Evolutionary conservation across 2,113 vertebrate genomes (phyloP), one percentile per base, ranked within the genome.

Genomic region (Microtus pennsylvanicus): DNA sequence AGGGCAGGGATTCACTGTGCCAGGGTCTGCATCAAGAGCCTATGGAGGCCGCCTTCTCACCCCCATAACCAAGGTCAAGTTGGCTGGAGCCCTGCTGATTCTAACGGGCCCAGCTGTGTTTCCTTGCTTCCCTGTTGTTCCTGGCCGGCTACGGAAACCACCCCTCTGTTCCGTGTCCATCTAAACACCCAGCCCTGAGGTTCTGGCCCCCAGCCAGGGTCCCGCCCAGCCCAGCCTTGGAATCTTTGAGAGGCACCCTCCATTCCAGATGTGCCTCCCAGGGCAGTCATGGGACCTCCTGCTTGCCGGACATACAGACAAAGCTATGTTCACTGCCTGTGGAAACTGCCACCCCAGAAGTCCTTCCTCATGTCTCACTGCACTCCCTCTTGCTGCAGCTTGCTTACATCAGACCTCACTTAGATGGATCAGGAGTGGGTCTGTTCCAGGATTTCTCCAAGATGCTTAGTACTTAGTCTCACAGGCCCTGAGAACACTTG

Each of bases 101-200:
- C 63, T 72, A 19, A 35, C 50, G 61, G 90, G 69, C 87, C 77
- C 47, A 50, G 96, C 96, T 96, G 90, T 94, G 95, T 96, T 93
- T 94, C 82, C 74, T 70, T 33, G n/a, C 80, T 28, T 87, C 86
- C 52, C 77, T 33, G 94, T 95, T 95, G 89, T 93, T 96, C 82
- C 96, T 67, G 93, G 95, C 86, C 35, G 33, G 76, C 90, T 87
- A 10, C 1, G 16, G 89, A 45, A 93, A 85, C 94, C 92, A 74
- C 83, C 63, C 55, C 50, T 94, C 70, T 95, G 92, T 93, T 92
- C 80, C 45, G 10, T 11, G 19, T 95, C 96, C 75, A 58, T 92
- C 90, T 76, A 86, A 92, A 95, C 90, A 92, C 90, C 70, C 80
- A 3, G 92, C 85, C 80, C 93, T 80, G 81, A 0, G 45, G 72